phyloP scores from a whole-genome alignment of 1,140 invertebrate genomes.

The Sycophaga agraensis region DNA sequence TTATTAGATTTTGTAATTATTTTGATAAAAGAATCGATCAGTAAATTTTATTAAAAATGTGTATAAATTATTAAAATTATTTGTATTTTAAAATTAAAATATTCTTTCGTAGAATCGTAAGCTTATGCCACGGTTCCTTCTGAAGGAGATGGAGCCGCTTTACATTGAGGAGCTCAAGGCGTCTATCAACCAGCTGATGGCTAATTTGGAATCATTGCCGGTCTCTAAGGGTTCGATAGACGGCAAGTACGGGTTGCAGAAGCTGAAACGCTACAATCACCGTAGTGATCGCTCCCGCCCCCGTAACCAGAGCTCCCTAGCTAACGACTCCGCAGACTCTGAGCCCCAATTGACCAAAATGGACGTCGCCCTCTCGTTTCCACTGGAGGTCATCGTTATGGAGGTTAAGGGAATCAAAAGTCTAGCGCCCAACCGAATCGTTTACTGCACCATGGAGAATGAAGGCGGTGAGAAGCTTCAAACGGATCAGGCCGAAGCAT shows the following conservation, averaged over 20 bases:
- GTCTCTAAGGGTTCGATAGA: constrained; percentile 97
- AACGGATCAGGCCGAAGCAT: constrained; percentile 98
- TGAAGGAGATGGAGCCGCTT: constrained; percentile 99
- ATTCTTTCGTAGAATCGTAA: constrained; percentile 82
- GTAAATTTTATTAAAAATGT: too few relatives aligned
- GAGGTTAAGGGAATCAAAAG: constrained; percentile 98
- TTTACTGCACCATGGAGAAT: constrained; percentile 99
- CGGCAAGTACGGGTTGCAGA: constrained; percentile 94
- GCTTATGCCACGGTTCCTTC: constrained; percentile 97
- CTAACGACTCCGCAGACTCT: constrained; percentile 88
- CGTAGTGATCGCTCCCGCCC: constrained; percentile 57
- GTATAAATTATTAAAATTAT: too few relatives aligned
- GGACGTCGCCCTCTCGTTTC: constrained; percentile 95
- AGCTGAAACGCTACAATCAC: constrained; percentile 94
- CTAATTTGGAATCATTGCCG: constrained; percentile 97
- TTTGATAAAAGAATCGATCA: too few relatives aligned
- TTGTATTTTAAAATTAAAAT: too few relatives aligned
- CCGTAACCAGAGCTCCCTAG: constrained; percentile 81
- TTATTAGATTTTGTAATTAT: too few relatives aligned
- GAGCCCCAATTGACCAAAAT: constrained; percentile 91
- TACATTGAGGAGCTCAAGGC: constrained; percentile 98
- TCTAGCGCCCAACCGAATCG: constrained; percentile 92
- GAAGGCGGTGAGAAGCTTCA: constrained; percentile 97
- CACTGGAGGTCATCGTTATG: constrained; percentile 95
- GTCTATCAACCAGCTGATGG: constrained; percentile 97